Evolutionary conservation across 2,888 invertebrate species (phyloP), one percentile per base, ranked within the genome.

Genomic region (Troglohyphantes excavatus): DNA sequence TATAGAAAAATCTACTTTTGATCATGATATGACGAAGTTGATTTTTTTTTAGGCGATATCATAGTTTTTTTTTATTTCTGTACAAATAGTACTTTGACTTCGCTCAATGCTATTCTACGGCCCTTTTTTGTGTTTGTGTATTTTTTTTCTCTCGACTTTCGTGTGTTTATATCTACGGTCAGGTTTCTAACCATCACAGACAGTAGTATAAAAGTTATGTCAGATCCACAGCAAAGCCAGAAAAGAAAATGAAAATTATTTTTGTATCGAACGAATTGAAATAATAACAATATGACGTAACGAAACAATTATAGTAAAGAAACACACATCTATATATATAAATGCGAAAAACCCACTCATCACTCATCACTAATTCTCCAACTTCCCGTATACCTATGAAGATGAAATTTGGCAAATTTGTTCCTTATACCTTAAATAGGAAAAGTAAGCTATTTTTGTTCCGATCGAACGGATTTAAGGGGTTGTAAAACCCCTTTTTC

Each of bases 11-110:
- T 70, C 43, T 83, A 73, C 43, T 65, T 78, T 72, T 63, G 68
- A 78, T 78, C 70, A 27, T 86, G 78, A 86, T 86, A 79, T 86
- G 86, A 86, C 78, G 53, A 68, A 67, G 39, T 59, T 59, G 67
- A 59, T 46, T 17, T 46, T 72, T 70, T 53, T 67, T 67, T 46
- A n/a, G 19, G 61, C 68, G 53, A 59, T 43, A 43, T 67, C 33
- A 13, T 63, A 59, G 27, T 26, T 61, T 26, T 39, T 46, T 21
- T 75, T 72, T 17, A 17, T 39, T 63, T 27, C 63, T 70, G 78
- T 59, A 78, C 61, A 70, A 46, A 19, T 23, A 29, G 39, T 78
- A 65, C 63, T 78, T 63, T 63, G 43, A 65, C 43, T 78, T 78
- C 72, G 61, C 6, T 65, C 43, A 23, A 19, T 21, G n/a, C 63